phyloP scores from a whole-genome alignment of 2,797 vertebrate genomes.

The Melanotaenia parkinsoni region DNA sequence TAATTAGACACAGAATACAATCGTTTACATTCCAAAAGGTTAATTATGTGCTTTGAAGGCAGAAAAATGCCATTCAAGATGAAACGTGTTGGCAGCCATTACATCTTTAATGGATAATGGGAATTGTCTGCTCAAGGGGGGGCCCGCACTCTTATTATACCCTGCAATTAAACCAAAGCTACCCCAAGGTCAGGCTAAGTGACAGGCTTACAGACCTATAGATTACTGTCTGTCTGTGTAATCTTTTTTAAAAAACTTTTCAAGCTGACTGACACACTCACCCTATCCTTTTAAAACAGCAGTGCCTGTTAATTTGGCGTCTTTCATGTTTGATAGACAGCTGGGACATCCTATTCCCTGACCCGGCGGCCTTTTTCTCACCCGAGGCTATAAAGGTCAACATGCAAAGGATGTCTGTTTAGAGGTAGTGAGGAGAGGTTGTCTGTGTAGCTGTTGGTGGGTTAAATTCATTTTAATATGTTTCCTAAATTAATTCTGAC shows the following conservation, averaged over 20 bases:
- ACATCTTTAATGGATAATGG: constrained; percentile 69
- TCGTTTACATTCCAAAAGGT: constrained; percentile 74
- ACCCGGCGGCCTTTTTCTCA: constrained; percentile 73
- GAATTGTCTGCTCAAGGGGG: constrained; percentile 63
- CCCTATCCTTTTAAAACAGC: constrained; percentile 70
- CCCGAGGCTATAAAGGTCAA: constrained; percentile 73
- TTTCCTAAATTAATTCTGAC: constrained; percentile 9
- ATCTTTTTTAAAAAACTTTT: constrained; percentile 66
- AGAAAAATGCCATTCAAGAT: constrained; percentile 69
- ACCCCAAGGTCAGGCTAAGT: constrained; percentile 70
- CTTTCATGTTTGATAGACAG: constrained; percentile 84
- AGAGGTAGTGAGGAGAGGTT: constrained; percentile 21
- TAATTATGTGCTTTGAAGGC: constrained; percentile 63
- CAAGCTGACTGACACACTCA: constrained; percentile 72
- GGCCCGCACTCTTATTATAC: constrained; percentile 54
- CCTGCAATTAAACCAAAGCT: constrained; percentile 73
- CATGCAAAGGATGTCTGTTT: constrained; percentile 37
- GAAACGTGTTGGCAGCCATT: constrained; percentile 74
- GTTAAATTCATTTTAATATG: constrained; percentile 24
- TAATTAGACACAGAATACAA: constrained; percentile 64
- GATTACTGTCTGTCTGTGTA: constrained; percentile 76
- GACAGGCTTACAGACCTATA: constrained; percentile 79
- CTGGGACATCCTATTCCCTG: constrained; percentile 76
- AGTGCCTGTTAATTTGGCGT: constrained; percentile 62
- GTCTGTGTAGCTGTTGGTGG: constrained; percentile 50